phyloP scores from a whole-genome alignment of 2,797 vertebrate species.

The Leptodactylus fallax region DNA sequence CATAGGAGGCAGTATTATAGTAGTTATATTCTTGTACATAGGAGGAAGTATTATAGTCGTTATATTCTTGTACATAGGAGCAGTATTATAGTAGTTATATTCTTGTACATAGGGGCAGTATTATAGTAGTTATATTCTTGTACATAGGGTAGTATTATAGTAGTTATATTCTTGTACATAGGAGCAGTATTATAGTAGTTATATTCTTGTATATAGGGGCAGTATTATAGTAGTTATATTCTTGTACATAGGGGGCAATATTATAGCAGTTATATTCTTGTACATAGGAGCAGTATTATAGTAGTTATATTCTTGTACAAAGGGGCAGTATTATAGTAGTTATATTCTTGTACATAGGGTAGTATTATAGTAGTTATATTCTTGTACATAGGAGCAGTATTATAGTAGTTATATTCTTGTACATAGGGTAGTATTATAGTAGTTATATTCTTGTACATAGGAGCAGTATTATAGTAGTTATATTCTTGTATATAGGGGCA shows the following conservation, averaged over 20 bases:
- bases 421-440: background rate
- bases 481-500: background rate
- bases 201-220: background rate
- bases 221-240: background rate
- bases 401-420: background rate
- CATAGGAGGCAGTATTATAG: background rate
- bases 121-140: background rate
- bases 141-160: background rate
- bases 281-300: background rate
- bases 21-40: constrained; percentile 1
- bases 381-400: constrained; percentile 1
- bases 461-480: constrained; percentile 10
- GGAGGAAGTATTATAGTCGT: no score
- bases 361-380: constrained; percentile 8
- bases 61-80: background rate
- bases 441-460: constrained; percentile 4
- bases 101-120: background rate
- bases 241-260: background rate
- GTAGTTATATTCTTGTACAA: background rate
- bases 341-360: background rate
- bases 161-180: constrained; percentile 3
- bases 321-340: background rate
- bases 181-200: no score
- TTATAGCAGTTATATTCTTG: background rate
- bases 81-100: background rate